A percentile compares a stretch with the other conserved stretches of the same genome.
Evolutionary conservation across 2,113 vertebrate species (phyloP).

Genomic region (Piaya cayana): DNA sequence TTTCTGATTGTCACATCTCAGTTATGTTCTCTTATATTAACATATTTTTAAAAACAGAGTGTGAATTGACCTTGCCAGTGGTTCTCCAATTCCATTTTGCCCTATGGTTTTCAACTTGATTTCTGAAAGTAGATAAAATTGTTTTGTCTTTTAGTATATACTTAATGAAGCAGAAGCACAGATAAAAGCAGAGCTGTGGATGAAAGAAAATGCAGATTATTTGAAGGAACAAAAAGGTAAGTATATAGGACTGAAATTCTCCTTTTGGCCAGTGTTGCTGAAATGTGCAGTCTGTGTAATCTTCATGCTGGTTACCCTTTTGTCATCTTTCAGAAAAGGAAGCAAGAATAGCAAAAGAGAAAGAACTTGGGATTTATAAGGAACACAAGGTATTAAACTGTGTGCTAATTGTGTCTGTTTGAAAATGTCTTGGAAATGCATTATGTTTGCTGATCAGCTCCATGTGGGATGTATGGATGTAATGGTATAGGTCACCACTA

Average conservation of each 20-base stretch:
- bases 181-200: conserved; percentile 94
- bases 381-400: conserved; percentile 88
- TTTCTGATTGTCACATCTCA: background rate
- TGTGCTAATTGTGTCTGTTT: conserved; percentile 30
- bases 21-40: background rate
- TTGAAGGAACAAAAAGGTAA: conserved; percentile 93
- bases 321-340: conserved; percentile 87
- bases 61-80: background rate
- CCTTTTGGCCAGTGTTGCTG: background rate
- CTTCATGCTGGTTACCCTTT: conserved; percentile 35
- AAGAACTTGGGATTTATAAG: conserved; percentile 94
- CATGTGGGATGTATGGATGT: background rate
- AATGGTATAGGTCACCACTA: background rate
- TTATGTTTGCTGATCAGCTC: background rate
- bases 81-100: background rate
- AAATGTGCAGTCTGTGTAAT: conserved; percentile 2
- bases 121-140: conserved; percentile 38
- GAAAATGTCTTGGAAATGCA: conserved; percentile 12
- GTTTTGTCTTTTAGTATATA: conserved; percentile 84
- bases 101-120: background rate
- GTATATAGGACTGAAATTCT: background rate
- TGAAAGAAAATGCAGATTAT: conserved; percentile 94
- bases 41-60: background rate
- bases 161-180: conserved; percentile 89
- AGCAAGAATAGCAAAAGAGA: conserved; percentile 93